Base-by-base conservation (phyloP, 2,113 vertebrate genomes). In the Colistium nudipinnis region DNA sequence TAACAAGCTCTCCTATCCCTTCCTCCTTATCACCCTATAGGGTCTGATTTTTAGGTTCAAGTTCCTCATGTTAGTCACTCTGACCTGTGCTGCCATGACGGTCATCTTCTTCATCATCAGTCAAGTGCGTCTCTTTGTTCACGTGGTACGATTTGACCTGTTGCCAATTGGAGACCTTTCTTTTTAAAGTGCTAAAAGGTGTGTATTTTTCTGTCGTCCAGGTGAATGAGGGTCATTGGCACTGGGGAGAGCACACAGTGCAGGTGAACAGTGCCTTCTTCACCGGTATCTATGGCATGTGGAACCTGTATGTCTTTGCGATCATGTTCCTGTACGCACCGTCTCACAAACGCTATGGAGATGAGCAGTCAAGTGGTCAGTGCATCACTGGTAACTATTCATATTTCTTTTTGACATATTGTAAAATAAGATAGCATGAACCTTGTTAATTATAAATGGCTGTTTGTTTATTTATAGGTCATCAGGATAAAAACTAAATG, bases 71-170 rank as follows among this genome's bases (percentile, higher is more conserved):
- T 91, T 99, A 74, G 95, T 98, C 70, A 99, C 98, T n/a, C 82
- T 99, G 88, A 89, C 94, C 4, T 99, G 98, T 54, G 98, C 98
- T 7, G 98, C 97, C 16, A 95, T 99, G 94, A 99, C 97, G 0
- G 94, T 98, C 60, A 96, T 98, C 85, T 99, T 99, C 93, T 99
- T 99, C 92, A 99, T 99, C 2, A 94, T 98, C 38, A 99, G 96
- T 76, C 98, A 99, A 95, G 98, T 98, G 76, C 89, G 93, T 43
- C 44, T 45, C 11, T 2, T 24, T 45, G 4, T 24, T 41, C 7
- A 49, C 2, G n/a, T 7, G 33, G 16, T 55, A 2, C 5, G 36
- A 31, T 33, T 6, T 11, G 28, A 33, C 1, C n/a, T 22, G 10
- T 11, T 45, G n/a, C 8, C 19, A n/a, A n/a, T n/a, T n/a, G n/a